These are phyloP conservation scores for Anguilla megastoma DNA, from an alignment of 2,797 vertebrate genomes.

Conservation along the genomic window DNA sequence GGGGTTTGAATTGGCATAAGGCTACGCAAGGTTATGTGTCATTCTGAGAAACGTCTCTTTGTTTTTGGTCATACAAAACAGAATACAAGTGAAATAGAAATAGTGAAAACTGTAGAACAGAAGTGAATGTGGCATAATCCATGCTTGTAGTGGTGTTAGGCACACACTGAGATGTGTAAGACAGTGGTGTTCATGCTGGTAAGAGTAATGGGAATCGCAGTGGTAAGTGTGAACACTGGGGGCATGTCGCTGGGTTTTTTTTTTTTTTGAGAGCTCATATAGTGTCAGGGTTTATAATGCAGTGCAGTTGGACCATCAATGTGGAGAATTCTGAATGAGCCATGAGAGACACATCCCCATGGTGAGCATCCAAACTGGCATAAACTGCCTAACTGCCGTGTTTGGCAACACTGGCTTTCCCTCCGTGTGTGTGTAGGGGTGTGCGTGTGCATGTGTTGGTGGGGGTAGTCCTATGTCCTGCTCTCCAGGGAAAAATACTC, in stretches of 20 bases:
- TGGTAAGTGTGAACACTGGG: too few species aligned
- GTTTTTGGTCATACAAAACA: background rate
- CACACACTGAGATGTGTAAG: background rate
- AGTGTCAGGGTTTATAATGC: background rate
- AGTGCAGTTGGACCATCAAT: background rate
- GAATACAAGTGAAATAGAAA: too few species aligned
- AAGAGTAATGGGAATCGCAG: background rate
- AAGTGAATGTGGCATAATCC: too few species aligned
- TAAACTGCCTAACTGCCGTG: background rate
- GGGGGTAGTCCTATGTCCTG: background rate
- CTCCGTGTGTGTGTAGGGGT: background rate
- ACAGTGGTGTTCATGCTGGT: background rate
- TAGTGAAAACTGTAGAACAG: too few species aligned
- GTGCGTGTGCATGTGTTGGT: background rate
- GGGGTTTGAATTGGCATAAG: background rate
- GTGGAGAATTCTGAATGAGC: background rate
- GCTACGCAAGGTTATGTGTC: background rate
- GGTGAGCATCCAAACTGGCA: background rate
- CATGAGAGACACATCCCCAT: background rate
- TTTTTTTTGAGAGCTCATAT: background rate
- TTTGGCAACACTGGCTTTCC: background rate
- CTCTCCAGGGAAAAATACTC: background rate
- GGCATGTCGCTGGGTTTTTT: background rate
- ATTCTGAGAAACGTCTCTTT: background rate
- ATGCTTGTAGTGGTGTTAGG: too few species aligned